These are phyloP conservation scores for Macrosiphum euphorbiae DNA, from an alignment of 2,888 invertebrate genomes.

Conservation along the genomic window DNA sequence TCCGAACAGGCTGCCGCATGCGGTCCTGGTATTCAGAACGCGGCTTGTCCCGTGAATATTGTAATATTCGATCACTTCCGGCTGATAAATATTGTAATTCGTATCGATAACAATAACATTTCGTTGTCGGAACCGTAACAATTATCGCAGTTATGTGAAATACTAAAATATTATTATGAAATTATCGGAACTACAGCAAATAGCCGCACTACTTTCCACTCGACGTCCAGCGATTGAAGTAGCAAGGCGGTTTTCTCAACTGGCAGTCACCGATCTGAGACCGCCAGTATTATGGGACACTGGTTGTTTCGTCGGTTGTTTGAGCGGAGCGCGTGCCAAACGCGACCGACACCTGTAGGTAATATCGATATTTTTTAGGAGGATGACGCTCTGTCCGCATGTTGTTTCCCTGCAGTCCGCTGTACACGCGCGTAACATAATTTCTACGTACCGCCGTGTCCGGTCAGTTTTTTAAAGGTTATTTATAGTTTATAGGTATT, in stretches of 20 bases:
- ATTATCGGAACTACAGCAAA: neutral
- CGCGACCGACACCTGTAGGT: neutral
- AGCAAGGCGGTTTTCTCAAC: neutral
- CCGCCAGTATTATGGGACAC: neutral
- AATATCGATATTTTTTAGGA: no score
- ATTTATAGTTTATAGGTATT: no score
- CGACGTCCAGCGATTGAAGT: neutral
- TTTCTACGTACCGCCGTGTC: no score
- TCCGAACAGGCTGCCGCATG: neutral
- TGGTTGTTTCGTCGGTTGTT: neutral
- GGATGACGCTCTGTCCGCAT: no score
- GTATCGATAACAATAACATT: neutral
- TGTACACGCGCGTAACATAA: no score
- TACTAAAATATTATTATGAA: neutral
- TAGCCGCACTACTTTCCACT: neutral
- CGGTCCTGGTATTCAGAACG: conserved; percentile 39
- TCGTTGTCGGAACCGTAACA: neutral
- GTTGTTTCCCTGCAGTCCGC: no score
- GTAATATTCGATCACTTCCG: conserved; percentile 10
- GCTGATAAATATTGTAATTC: neutral
- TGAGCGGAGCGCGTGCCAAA: conserved; percentile 9
- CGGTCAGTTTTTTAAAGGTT: no score
- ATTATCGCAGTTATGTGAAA: neutral
- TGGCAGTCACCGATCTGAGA: neutral
- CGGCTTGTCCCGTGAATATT: conserved; percentile 16